Percentiles rank a stretch among this genome's conserved stretches.
These are phyloP conservation scores for Apamea monoglypha DNA, from an alignment of 2,888 invertebrate species.

Conservation along the genomic window DNA sequence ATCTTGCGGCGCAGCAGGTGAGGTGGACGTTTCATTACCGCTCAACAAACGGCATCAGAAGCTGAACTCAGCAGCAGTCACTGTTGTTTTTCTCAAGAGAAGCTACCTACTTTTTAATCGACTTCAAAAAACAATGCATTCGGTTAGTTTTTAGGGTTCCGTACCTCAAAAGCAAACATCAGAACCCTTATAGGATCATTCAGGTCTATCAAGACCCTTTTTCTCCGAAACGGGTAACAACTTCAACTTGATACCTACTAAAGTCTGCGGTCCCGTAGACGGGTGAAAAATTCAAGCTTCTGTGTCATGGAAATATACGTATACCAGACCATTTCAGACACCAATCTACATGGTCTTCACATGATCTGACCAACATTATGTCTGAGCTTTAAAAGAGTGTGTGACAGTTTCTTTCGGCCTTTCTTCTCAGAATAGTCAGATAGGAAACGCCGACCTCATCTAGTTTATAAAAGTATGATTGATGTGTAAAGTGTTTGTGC, in stretches of 20 bases:
- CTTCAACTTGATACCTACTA: no score
- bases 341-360: no score
- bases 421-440: no score
- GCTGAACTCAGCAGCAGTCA: not conserved
- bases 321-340: no score
- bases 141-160: not conserved
- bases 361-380: no score
- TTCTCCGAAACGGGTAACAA: not conserved
- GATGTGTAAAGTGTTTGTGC: no score
- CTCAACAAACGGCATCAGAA: constrained; percentile 12
- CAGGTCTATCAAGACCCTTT: not conserved
- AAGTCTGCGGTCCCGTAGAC: not conserved
- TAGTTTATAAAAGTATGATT: no score
- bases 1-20: constrained; percentile 68
- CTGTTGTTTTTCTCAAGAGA: constrained; percentile 3
- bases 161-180: not conserved
- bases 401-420: no score
- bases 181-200: not conserved
- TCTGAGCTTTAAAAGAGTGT: no score
- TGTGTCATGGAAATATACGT: not conserved
- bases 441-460: no score
- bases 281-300: not conserved
- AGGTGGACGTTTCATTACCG: constrained; percentile 66
- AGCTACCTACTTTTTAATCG: not conserved
- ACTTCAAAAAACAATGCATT: not conserved